Conservation (phyloP, 2,797 vertebrate genomes). For the Xerus rutilus region DNA sequence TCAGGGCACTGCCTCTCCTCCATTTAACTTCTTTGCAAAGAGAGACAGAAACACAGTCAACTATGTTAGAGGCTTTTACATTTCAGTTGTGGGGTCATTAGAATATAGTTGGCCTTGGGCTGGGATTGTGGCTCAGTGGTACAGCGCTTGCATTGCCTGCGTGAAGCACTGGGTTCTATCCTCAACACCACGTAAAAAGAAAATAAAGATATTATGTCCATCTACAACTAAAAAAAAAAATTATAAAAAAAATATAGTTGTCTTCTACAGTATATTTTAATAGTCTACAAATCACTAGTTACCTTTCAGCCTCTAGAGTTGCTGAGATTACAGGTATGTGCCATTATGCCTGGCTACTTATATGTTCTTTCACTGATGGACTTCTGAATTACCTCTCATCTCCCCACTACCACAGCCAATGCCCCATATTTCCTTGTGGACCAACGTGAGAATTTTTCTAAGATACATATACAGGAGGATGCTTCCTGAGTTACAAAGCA, state of each 20-base stretch:
- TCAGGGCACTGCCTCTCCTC: not conserved
- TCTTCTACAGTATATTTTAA: not conserved
- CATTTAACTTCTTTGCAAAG: constrained; percentile 26
- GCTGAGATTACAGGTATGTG: not conserved
- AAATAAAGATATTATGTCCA: too few relatives aligned
- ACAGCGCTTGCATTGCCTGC: too few relatives aligned
- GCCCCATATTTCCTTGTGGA: not conserved
- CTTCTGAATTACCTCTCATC: not conserved
- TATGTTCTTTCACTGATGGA: not conserved
- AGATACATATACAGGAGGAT: not conserved
- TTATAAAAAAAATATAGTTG: not conserved
- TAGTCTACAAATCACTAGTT: constrained; percentile 1
- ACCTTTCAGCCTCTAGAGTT: not conserved
- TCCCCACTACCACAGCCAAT: not conserved
- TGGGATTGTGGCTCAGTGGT: too few relatives aligned
- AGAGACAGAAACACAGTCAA: not conserved
- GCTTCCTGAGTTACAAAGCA: not conserved
- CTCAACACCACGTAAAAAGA: too few relatives aligned
- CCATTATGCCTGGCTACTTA: not conserved
- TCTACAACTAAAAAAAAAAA: too few relatives aligned
- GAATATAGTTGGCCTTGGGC: not conserved
- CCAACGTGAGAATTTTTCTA: constrained; percentile 1
- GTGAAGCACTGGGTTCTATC: too few relatives aligned
- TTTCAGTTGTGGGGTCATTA: constrained; percentile 20
- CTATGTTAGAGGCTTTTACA: constrained; percentile 5